Evolutionary conservation across 2,797 vertebrate species (phyloP).

Genomic region (Pachyuromys duprasi): DNA sequence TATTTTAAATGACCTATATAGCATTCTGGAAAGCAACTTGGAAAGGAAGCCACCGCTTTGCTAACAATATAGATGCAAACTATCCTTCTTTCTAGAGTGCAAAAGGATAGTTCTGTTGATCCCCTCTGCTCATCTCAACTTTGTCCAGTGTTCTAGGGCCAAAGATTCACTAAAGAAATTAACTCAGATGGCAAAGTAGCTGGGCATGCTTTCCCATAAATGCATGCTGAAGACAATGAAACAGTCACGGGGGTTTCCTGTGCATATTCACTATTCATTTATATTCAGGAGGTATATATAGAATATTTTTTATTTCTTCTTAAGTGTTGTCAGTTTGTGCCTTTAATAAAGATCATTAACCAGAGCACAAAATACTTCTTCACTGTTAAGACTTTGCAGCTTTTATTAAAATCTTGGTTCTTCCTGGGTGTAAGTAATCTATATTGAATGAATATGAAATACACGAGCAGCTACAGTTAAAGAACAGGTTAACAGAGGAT

Average conservation of each 20-base stretch:
- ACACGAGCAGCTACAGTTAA: background rate
- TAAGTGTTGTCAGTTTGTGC: background rate
- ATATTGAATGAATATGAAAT: background rate
- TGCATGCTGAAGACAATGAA: background rate
- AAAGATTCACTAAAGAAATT: background rate
- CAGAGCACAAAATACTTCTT: background rate
- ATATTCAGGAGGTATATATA: background rate
- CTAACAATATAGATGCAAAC: background rate
- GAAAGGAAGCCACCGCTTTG: background rate
- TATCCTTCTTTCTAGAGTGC: background rate
- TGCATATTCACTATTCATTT: background rate
- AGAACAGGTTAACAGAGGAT: background rate
- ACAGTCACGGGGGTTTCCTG: background rate
- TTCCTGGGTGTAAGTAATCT: background rate
- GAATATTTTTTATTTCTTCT: background rate
- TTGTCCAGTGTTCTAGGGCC: background rate
- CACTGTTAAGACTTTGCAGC: background rate
- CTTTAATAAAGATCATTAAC: background rate
- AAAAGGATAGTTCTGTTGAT: background rate
- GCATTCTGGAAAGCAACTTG: background rate
- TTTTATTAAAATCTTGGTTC: slow-evolving; percentile 39
- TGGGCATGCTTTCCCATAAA: background rate
- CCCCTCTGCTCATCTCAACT: background rate
- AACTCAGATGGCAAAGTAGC: background rate
- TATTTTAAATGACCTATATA: background rate